Base-by-base conservation (phyloP, 2,888 invertebrate species). In the Thera britannica region DNA sequence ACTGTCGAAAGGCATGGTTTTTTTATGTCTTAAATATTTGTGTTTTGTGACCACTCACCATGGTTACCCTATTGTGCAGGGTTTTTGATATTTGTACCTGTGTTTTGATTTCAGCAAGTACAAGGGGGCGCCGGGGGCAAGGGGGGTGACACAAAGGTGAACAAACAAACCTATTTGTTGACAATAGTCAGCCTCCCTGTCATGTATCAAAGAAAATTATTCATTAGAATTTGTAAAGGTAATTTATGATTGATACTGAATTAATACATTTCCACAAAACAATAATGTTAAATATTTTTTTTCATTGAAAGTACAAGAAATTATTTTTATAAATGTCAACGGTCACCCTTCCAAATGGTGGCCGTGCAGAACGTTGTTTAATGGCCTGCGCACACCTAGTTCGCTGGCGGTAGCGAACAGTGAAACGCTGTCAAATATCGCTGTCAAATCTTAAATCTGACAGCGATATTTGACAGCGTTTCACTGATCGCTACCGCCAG, bases 31-130 rank as follows among this genome's bases (percentile, higher is more conserved):
- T 41, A 7, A 23, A 23, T 23, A 23, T 23, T 23, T 1, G 23
- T 23, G 23, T 23, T 1, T 23, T 23, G 23, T 23, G 23, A 23
- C 23, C 23, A 23, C 23, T 23, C 23, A 23, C 11, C 64, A 68
- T 78, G 75, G 78, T 60, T 0, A 68, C 77, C 73, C 72, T 71
- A 76, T 62, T 12, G 4, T 60, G 65, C 75, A 73, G 78, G 84
- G 81, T 82, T 77, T 88, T 87, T 87, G 88, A 85, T 86, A 84
- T 86, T 86, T 86, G 72, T 88, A 90, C 90, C 90, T 90, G 90
- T 84, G 89, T 88, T 92, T 90, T 90, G 90, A 90, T 90, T 89
- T 81, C 76, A 80, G 74, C 56, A 60, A 72, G 70, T 76, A 74
- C 75, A 77, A 72, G 74, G 76, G 67, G 56, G 12, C 46, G 66